phyloP scores from a whole-genome alignment of 2,113 vertebrate species.

The Tragelaphus imberbis region DNA sequence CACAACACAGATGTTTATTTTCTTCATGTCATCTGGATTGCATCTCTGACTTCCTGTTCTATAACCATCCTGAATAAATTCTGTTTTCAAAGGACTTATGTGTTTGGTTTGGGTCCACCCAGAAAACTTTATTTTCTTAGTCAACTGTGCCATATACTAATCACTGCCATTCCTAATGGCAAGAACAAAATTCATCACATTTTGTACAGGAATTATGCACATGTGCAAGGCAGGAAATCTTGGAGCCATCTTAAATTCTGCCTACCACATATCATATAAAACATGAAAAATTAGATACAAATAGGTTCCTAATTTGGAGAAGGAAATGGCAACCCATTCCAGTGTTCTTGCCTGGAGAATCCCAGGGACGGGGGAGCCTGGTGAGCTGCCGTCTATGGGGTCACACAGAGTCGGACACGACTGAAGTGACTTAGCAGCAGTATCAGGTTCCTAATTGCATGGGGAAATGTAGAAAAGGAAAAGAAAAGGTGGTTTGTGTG shows the following conservation, averaged over 20 bases:
- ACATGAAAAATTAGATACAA: background rate
- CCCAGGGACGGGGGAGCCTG: too few species aligned
- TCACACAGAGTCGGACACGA: too few species aligned
- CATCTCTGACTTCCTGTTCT: background rate
- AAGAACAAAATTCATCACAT: background rate
- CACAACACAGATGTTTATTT: background rate
- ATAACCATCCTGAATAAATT: background rate
- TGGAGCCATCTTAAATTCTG: background rate
- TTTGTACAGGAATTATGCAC: background rate
- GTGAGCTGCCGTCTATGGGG: too few species aligned
- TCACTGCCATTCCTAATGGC: background rate
- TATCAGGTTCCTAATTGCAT: background rate
- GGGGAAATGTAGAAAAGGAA: background rate
- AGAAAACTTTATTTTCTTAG: background rate
- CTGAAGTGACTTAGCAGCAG: too few species aligned
- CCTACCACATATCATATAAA: background rate
- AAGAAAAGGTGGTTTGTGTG: background rate
- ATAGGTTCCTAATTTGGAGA: background rate
- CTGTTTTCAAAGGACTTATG: background rate
- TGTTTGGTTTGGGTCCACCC: background rate
- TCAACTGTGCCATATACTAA: background rate
- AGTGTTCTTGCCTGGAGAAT: too few species aligned
- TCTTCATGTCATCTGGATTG: background rate
- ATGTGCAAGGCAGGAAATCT: background rate
- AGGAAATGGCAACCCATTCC: too few species aligned